A percentile compares a stretch with the other conserved stretches of the same genome.
Conservation (phyloP, 2,797 vertebrate genomes). For the Graptemys geographica region DNA sequence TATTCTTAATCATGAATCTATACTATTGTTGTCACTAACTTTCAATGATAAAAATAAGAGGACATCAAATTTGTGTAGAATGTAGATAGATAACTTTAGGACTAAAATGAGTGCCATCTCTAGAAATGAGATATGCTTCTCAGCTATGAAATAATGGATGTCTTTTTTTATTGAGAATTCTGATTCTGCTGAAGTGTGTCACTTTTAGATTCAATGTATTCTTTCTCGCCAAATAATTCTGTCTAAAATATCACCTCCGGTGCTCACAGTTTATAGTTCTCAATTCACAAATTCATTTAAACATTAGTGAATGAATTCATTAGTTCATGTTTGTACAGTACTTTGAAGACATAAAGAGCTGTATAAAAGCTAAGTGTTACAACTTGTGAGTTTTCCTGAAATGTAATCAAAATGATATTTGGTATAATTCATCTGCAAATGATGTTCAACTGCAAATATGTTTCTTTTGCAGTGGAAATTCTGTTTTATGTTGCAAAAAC, state of each 20-base stretch:
- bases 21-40: constrained; percentile 6
- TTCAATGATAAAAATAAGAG: constrained; percentile 23
- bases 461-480: not conserved
- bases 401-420: constrained; percentile 8
- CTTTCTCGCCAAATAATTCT: not conserved
- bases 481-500: not conserved
- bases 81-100: not conserved
- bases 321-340: not conserved
- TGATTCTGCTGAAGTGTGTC: not conserved
- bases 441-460: not conserved
- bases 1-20: constrained; percentile 29
- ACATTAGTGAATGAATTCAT: not conserved
- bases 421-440: constrained; percentile 1
- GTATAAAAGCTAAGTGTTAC: not conserved
- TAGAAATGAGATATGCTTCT: not conserved
- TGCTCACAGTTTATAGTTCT: constrained; percentile 6
- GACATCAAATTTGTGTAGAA: not conserved
- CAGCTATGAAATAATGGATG: not conserved
- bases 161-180: constrained; percentile 4
- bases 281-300: not conserved
- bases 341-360: constrained; percentile 9
- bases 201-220: not conserved
- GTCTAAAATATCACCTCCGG: not conserved
- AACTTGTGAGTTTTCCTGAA: not conserved
- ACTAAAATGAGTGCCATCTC: not conserved